Conservation (phyloP, 2,113 vertebrate species). For the Neogale vison region DNA sequence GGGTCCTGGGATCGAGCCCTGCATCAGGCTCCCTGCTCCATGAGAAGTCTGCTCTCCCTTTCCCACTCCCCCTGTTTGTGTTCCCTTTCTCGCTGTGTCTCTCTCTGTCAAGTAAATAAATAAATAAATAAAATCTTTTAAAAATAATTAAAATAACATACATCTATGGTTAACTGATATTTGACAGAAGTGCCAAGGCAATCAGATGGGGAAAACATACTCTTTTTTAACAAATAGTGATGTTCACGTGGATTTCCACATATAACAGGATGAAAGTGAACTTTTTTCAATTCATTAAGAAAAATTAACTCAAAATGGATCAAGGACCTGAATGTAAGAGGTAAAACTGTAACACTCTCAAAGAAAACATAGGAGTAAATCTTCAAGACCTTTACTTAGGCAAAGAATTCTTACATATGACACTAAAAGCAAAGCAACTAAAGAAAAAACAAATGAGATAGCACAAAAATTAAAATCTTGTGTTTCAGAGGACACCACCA, state of each 20-base stretch:
- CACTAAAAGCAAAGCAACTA: neutral
- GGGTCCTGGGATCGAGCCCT: no score
- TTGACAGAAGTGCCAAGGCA: neutral
- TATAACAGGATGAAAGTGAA: neutral
- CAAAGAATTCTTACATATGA: neutral
- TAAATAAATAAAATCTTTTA: no score
- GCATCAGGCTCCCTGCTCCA: no score
- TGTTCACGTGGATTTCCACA: neutral
- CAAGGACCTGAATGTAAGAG: neutral
- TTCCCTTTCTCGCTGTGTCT: no score
- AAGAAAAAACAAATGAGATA: neutral
- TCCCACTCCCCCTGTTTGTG: no score
- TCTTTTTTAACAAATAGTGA: neutral
- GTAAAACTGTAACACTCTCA: neutral
- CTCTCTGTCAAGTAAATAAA: no score
- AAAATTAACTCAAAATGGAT: neutral
- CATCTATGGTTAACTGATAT: neutral
- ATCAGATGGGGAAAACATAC: neutral
- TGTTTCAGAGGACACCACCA: neutral
- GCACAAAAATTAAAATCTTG: neutral
- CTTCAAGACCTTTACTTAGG: neutral
- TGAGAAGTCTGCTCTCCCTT: no score
- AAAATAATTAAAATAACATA: neutral
- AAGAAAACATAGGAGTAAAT: neutral
- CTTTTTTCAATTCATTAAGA: neutral